Evolutionary conservation across 2,888 invertebrate genomes (phyloP), one percentile per base, ranked within the genome.

Genomic region (Rambutsinella grinnellia): DNA sequence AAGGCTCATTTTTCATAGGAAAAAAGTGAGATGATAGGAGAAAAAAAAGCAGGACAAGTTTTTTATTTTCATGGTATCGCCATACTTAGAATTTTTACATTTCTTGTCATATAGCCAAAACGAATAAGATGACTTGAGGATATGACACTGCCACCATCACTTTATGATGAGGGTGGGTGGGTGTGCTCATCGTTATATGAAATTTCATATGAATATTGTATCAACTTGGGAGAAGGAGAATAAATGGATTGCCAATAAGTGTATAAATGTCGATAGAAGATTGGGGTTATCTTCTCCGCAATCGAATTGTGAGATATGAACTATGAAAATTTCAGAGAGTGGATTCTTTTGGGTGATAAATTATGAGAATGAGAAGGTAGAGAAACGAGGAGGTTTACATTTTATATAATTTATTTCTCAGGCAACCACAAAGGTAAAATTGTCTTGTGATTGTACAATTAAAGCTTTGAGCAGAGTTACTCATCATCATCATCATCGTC

Each of bases 201-300:
- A 66, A 66, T 56, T 66, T 56, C 66, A 66, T 56, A 56, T 56
- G 66, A 56, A 66, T 65, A 61, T 61, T 61, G 49, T 5, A 61
- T 61, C 47, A 47, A 26, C 46, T 61, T 17, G n/a, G n/a, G n/a
- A n/a, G 36, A 36, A 36, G 36, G 36, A 36, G 36, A 36, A 36
- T 8, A 36, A n/a, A n/a, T n/a, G n/a, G n/a, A n/a, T 36, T 36
- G 5, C 36, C 36, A 36, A 36, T 36, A 36, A 36, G 36, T n/a
- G n/a, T n/a, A n/a, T n/a, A n/a, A n/a, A n/a, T n/a, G n/a, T n/a
- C n/a, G n/a, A n/a, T n/a, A n/a, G n/a, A n/a, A n/a, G n/a, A n/a
- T n/a, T n/a, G n/a, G n/a, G n/a, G n/a, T n/a, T n/a, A n/a, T n/a
- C n/a, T n/a, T n/a, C n/a, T n/a, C n/a, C n/a, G n/a, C n/a, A n/a